phyloP scores from a whole-genome alignment of 2,113 vertebrate genomes.

The Castor canadensis region DNA sequence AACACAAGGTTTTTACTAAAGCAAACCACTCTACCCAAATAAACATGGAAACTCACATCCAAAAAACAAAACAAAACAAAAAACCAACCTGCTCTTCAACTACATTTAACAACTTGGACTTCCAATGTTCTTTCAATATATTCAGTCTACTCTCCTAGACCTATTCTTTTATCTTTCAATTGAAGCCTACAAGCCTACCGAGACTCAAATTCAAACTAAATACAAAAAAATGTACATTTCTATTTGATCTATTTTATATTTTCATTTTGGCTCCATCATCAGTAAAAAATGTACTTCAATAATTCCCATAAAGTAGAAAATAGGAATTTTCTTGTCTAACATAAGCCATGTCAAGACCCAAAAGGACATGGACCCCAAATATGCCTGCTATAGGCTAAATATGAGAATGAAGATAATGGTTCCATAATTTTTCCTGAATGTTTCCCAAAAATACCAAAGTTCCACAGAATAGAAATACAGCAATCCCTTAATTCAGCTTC shows the following conservation, averaged over 20 bases:
- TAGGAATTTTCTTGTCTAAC: not conserved
- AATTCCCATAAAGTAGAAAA: conserved; percentile 2
- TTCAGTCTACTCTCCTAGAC: conserved; percentile 12
- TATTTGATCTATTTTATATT: conserved; percentile 22
- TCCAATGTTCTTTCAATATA: conserved; percentile 36
- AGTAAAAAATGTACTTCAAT: not conserved
- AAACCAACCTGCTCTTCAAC: not conserved
- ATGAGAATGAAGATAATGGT: conserved; percentile 1
- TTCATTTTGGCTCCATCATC: conserved; percentile 1
- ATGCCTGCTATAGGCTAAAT: conserved; percentile 6
- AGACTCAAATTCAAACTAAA: conserved; percentile 46
- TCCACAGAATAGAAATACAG: conserved; percentile 13
- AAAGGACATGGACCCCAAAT: not conserved
- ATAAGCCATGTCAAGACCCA: not conserved
- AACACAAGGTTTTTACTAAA: conserved; percentile 46
- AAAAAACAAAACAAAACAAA: not conserved
- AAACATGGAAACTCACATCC: conserved; percentile 36
- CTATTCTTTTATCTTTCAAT: not conserved
- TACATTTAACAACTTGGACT: conserved; percentile 3
- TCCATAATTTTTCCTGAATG: not conserved
- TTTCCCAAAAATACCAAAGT: conserved; percentile 15
- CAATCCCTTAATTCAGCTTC: not conserved
- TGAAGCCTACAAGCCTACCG: conserved; percentile 9
- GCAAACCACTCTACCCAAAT: conserved; percentile 55
- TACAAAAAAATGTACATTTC: not conserved